Evolutionary conservation across 2,113 vertebrate species (phyloP), one percentile per base, ranked within the genome.

Genomic region (Neoarius graeffei): DNA sequence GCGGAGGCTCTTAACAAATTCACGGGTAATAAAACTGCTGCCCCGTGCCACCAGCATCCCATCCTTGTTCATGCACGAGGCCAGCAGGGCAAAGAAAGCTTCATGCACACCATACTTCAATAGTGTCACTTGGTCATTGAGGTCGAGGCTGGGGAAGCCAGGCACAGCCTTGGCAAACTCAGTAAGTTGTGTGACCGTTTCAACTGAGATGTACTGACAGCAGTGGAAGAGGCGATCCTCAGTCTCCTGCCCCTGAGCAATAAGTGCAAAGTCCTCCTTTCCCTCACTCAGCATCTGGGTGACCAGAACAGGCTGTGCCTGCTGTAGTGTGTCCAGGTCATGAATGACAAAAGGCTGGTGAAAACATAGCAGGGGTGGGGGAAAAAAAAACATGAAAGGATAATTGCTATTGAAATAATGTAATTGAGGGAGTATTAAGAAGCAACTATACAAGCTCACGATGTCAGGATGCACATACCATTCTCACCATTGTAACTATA

Each of bases 1-100:
- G 52, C 99, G 95, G 54, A 99, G 95, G 91, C 97, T 98, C 89
- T 99, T 99, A 48, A 99, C 95, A 93, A 99, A 99, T 86, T 99
- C 98, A 0, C 99, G 95, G 0, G 99, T 99, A 90, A 99, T 97
- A 84, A 99, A 99, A 27, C 98, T 98, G 0, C 96, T 96, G 71
- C 98, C 98, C 0, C 96, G 98, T 1, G 97, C 97, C 0, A 99
- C 97, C 67, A 99, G 95, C 92, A 99, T 96, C 25, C 98, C 99
- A 0, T 99, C 98, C 86, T 99, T 99, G 94, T 99, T 99, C 98
- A 99, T 99, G 71, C 97, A 95, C 11, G 98, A 99, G 17, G 98
- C 97, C 87, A 99, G 91, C 97, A 99, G 96, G 56, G 98, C 96
- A 81, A 99, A 99, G 73, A 99, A 96, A 84, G 99, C 98, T 94